Percentiles rank a stretch among this genome's conserved stretches.
Evolutionary conservation across 2,113 vertebrate genomes (phyloP).

Genomic region (Sula dactylatra): DNA sequence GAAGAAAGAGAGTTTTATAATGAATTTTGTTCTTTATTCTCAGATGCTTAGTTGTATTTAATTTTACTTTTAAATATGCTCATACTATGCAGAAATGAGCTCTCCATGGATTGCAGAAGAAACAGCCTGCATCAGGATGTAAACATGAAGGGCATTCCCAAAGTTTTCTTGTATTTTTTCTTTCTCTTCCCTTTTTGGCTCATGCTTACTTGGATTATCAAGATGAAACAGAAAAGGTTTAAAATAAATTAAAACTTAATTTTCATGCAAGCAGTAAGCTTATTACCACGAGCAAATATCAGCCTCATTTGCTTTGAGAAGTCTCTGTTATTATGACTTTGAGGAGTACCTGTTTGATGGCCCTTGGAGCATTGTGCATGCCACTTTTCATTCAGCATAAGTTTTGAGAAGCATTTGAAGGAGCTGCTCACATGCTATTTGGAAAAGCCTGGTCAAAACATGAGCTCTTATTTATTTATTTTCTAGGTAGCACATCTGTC

Average conservation of each 20-base stretch:
- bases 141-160: not conserved
- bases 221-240: conserved; percentile 25
- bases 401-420: not conserved
- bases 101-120: not conserved
- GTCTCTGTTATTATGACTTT: conserved; percentile 30
- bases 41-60: not conserved
- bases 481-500: not conserved
- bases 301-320: conserved; percentile 18
- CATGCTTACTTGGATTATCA: conserved; percentile 10
- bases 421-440: not conserved
- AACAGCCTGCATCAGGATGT: not conserved
- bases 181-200: not conserved
- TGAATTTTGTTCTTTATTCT: conserved; percentile 1
- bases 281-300: conserved; percentile 28
- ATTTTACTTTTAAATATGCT: conserved; percentile 33
- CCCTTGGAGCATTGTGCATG: not conserved
- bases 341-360: conserved; percentile 14
- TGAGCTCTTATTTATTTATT: not conserved
- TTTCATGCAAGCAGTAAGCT: not conserved
- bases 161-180: not conserved
- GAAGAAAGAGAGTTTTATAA: not conserved
- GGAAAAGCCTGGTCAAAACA: not conserved
- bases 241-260: conserved; percentile 39
- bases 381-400: conserved; percentile 5
- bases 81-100: not conserved